Percentiles rank a stretch among this genome's conserved stretches.
phyloP scores from a whole-genome alignment of 1,140 invertebrate species.

The Agraylea sexmaculata region DNA sequence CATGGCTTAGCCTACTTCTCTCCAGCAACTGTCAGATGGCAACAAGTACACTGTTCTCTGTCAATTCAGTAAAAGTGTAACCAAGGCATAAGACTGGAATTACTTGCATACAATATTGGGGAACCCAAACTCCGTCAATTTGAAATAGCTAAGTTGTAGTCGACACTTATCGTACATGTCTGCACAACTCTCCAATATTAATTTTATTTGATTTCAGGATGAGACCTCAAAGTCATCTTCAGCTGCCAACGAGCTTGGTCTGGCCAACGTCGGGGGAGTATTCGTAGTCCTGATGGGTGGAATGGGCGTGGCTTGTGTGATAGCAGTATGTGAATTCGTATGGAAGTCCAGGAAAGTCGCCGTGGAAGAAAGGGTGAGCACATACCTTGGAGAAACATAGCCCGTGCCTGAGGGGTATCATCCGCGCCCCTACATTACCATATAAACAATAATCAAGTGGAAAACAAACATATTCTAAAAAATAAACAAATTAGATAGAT shows the following conservation, averaged over 20 bases:
- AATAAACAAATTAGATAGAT: not conserved
- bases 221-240: constrained; percentile 74
- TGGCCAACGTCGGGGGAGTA: constrained; percentile 90
- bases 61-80: too few species aligned
- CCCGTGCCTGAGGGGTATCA: constrained; percentile 3
- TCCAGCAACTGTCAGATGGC: too few species aligned
- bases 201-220: constrained; percentile 43
- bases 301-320: constrained; percentile 77
- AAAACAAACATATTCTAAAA: constrained; percentile 3
- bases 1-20: too few species aligned
- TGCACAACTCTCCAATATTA: not conserved
- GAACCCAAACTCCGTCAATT: not conserved
- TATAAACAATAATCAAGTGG: constrained; percentile 1
- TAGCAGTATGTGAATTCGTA: constrained; percentile 83
- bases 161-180: too few species aligned
- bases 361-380: constrained; percentile 74
- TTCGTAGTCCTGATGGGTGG: constrained; percentile 90
- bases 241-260: constrained; percentile 70
- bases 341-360: constrained; percentile 89
- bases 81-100: too few species aligned
- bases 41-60: too few species aligned
- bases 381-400: constrained; percentile 19
- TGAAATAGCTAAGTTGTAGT: not conserved
- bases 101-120: not conserved
- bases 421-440: constrained; percentile 1